phyloP scores from a whole-genome alignment of 2,113 vertebrate genomes.

The Apteryx owenii region DNA sequence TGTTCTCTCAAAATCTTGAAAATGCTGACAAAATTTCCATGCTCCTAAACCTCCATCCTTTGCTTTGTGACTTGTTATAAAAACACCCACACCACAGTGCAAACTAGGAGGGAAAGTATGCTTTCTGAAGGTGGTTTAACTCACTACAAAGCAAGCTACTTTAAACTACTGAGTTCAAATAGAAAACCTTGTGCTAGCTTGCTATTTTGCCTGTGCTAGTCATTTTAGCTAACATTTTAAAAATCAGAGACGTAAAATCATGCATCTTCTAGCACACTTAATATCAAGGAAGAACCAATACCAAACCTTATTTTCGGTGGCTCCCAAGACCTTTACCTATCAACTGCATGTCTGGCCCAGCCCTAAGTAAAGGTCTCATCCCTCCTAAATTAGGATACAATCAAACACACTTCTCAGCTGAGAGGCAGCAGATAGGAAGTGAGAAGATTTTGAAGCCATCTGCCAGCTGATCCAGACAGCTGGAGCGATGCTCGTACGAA shows the following conservation, averaged over 20 bases:
- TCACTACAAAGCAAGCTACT: background rate
- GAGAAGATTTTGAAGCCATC: background rate
- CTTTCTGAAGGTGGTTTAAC: background rate
- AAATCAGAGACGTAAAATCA: background rate
- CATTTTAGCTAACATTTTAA: background rate
- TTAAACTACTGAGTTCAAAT: background rate
- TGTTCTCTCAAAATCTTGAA: background rate
- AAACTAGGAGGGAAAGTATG: background rate
- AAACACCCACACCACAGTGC: background rate
- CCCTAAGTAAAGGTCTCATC: background rate
- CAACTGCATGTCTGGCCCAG: background rate
- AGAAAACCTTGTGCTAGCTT: background rate
- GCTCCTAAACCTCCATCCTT: background rate
- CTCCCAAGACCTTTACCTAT: background rate
- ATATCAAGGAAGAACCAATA: background rate
- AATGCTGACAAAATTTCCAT: background rate
- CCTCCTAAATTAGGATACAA: background rate
- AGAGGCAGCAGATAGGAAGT: background rate
- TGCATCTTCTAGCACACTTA: background rate
- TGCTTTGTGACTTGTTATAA: background rate
- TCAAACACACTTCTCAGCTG: background rate
- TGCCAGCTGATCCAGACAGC: background rate
- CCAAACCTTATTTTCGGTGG: background rate
- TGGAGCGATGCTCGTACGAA: background rate
- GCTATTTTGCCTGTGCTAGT: background rate